A percentile compares a stretch with the other conserved stretches of the same genome.
These are phyloP conservation scores for Acanthochromis polyacanthus DNA, from an alignment of 2,113 vertebrate genomes.

Conservation along the genomic window DNA sequence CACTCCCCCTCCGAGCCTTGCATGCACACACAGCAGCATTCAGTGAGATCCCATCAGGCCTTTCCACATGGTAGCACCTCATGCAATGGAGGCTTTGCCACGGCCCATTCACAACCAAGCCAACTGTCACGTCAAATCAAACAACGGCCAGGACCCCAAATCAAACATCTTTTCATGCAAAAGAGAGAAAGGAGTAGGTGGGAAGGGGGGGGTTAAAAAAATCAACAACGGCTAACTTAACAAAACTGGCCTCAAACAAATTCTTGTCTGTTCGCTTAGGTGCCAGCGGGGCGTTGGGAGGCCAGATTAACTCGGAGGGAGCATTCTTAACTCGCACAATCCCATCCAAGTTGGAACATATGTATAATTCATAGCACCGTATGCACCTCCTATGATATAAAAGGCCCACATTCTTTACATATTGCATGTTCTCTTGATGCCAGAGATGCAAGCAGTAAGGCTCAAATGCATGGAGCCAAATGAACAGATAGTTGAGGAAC, in stretches of 20 bases:
- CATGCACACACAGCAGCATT: slow-evolving; percentile 68
- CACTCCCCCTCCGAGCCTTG: slow-evolving; percentile 60
- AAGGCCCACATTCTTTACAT: slow-evolving; percentile 54
- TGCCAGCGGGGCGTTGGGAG: slow-evolving; percentile 59
- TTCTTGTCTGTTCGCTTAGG: slow-evolving; percentile 65
- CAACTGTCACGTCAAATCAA: slow-evolving; percentile 81
- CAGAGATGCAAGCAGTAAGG: slow-evolving; percentile 26
- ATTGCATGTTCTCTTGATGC: slow-evolving; percentile 55
- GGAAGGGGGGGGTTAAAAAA: slow-evolving; percentile 17
- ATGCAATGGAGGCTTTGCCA: slow-evolving; percentile 66
- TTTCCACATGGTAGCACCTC: slow-evolving; percentile 80
- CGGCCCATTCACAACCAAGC: slow-evolving; percentile 76
- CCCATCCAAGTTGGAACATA: slow-evolving; percentile 63
- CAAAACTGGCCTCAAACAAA: slow-evolving; percentile 76
- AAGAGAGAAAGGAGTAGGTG: slow-evolving; percentile 55
- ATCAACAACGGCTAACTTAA: slow-evolving; percentile 75
- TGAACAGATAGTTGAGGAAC: slow-evolving; percentile 27
- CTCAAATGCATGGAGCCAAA: slow-evolving; percentile 14
- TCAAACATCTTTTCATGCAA: slow-evolving; percentile 77
- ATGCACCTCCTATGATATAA: slow-evolving; percentile 57
- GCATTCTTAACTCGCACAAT: slow-evolving; percentile 70
- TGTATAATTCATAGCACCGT: slow-evolving; percentile 80
- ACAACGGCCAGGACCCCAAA: slow-evolving; percentile 69
- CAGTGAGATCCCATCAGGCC: slow-evolving; percentile 76
- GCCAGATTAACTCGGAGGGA: slow-evolving; percentile 74